Percentiles rank a stretch among this genome's conserved stretches.
These are phyloP conservation scores for Achlya flavicornis DNA, from an alignment of 2,888 invertebrate species.

Conservation along the genomic window DNA sequence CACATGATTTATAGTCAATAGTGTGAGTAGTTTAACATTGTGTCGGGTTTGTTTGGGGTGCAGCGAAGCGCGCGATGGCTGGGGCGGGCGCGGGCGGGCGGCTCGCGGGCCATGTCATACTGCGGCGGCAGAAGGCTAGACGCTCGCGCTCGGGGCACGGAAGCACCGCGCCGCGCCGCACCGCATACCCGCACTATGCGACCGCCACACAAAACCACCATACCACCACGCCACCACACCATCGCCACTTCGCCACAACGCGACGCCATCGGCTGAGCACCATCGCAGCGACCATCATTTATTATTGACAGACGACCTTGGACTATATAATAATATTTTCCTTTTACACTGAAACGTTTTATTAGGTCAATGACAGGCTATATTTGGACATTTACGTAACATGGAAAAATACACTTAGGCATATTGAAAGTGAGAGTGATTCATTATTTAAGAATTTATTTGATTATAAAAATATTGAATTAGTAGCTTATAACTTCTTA, in stretches of 20 bases:
- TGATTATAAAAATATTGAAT: too few species aligned
- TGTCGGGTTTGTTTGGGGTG: constrained; percentile 42
- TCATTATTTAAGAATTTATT: too few species aligned
- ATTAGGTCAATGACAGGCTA: constrained; percentile 57
- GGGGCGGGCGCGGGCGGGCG: constrained; percentile 60
- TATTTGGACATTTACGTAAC: constrained; percentile 21
- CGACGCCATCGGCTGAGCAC: constrained; percentile 24
- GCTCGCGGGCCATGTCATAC: constrained; percentile 74
- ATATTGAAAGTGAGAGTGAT: not conserved
- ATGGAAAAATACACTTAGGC: not conserved
- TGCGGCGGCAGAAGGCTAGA: constrained; percentile 60
- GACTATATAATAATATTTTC: constrained; percentile 68
- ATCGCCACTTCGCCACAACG: constrained; percentile 15
- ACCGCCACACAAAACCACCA: constrained; percentile 28
- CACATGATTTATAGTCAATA: constrained; percentile 43
- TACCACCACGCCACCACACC: constrained; percentile 21
- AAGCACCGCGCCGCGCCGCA: constrained; percentile 45
- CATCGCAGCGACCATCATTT: constrained; percentile 66
- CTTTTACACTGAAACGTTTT: constrained; percentile 48
- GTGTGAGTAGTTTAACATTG: constrained; percentile 47
- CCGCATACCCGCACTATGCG: constrained; percentile 48
- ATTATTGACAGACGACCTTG: constrained; percentile 76
- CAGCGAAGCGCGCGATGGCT: constrained; percentile 37
- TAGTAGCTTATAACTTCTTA: too few species aligned
- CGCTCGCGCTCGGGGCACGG: constrained; percentile 42